These are phyloP conservation scores for Lacerta agilis DNA, from an alignment of 2,797 vertebrate species.

Conservation along the genomic window DNA sequence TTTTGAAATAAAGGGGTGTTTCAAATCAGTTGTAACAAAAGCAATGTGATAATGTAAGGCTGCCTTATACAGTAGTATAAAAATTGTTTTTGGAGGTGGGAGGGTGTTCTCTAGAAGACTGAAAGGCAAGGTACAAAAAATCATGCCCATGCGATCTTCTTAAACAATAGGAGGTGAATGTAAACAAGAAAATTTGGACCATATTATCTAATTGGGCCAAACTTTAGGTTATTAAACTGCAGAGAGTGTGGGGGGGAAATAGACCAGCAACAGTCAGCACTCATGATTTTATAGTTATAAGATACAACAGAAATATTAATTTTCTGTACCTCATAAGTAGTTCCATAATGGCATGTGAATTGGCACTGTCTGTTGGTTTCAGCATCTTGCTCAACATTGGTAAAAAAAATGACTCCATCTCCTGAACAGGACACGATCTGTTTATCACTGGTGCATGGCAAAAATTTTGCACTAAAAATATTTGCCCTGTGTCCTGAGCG, in stretches of 20 bases:
- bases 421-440: conserved; percentile 98
- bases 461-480: conserved; percentile 99
- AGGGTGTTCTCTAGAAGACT: background rate
- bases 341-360: conserved; percentile 97
- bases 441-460: conserved; percentile 95
- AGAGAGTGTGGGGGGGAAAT: too few relatives aligned
- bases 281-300: background rate
- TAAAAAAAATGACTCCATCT: conserved; percentile 98
- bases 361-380: conserved; percentile 96
- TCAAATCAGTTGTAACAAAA: background rate
- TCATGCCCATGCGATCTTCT: background rate
- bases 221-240: background rate
- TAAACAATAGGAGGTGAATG: background rate
- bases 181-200: background rate
- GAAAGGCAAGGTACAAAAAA: background rate
- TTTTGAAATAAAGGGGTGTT: background rate
- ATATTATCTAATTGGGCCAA: background rate
- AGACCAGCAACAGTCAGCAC: background rate
- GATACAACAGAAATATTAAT: background rate
- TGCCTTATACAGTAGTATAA: background rate
- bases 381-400: conserved; percentile 92
- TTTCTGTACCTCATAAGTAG: conserved; percentile 92
- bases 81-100: background rate
- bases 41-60: too few relatives aligned
- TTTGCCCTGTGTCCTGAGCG: conserved; percentile 97